Evolutionary conservation across 2,888 invertebrate species (phyloP).

Genomic region (Dynastes hyllus): DNA sequence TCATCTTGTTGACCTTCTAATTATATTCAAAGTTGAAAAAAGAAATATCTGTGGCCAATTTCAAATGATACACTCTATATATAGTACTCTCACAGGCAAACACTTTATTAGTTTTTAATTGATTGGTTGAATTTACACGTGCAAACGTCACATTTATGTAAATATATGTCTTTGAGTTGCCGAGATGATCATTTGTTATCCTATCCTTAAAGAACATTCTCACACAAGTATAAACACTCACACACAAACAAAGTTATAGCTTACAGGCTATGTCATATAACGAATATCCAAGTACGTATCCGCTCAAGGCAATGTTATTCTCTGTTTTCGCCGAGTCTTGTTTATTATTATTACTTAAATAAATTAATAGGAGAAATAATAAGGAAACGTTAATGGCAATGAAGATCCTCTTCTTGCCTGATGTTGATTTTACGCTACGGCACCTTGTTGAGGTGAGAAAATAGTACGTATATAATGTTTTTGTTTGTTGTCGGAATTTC

Average conservation of each 20-base stretch:
- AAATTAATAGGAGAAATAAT: slow-evolving; percentile 33
- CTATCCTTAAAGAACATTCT: slow-evolving; percentile 14
- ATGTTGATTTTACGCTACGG: slow-evolving; percentile 13
- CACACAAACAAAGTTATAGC: background rate
- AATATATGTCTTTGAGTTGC: slow-evolving; percentile 13
- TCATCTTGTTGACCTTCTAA: too few species aligned
- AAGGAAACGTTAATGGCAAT: slow-evolving; percentile 22
- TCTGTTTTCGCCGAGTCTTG: background rate
- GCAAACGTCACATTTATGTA: slow-evolving; percentile 33
- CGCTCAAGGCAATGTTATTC: slow-evolving; percentile 33
- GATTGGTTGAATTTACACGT: slow-evolving; percentile 20
- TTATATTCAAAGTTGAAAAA: too few species aligned
- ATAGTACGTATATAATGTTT: background rate
- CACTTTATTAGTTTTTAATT: slow-evolving; percentile 35
- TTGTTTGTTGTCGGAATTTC: background rate
- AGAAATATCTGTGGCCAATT: too few species aligned
- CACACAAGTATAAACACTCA: background rate
- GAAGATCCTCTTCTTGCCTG: background rate
- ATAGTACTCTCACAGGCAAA: background rate
- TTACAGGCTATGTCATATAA: background rate
- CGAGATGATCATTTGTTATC: slow-evolving; percentile 34
- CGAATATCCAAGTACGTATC: background rate
- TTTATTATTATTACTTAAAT: slow-evolving; percentile 37
- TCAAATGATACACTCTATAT: too few species aligned
- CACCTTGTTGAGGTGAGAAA: slow-evolving; percentile 4